These are phyloP conservation scores for Drosophila basisetae DNA, from an alignment of 2,888 invertebrate species.

Conservation along the genomic window DNA sequence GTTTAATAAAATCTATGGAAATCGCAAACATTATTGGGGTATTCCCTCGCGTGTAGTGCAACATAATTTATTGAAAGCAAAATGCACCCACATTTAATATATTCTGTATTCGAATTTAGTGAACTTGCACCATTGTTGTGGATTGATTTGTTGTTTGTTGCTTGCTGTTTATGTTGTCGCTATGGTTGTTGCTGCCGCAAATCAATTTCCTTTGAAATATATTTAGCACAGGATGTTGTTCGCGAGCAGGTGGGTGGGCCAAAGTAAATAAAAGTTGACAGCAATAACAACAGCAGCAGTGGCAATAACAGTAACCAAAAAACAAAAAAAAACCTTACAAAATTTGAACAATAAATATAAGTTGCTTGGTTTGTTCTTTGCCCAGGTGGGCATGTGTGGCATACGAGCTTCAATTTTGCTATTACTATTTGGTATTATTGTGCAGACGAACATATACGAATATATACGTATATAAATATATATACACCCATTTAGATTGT, in stretches of 20 bases:
- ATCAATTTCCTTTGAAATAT: conserved; percentile 78
- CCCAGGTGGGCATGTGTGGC: conserved; percentile 33
- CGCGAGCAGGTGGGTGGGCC: conserved; percentile 15
- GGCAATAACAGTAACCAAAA: conserved; percentile 15
- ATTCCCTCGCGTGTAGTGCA: background rate
- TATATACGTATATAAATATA: background rate
- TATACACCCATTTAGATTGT: conserved; percentile 1
- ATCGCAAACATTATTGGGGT: too few species aligned
- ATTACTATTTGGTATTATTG: conserved; percentile 7
- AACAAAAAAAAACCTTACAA: conserved; percentile 34
- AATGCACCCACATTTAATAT: background rate
- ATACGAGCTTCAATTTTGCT: conserved; percentile 17
- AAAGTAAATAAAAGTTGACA: conserved; percentile 25
- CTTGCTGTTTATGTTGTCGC: conserved; percentile 21
- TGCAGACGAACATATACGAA: background rate
- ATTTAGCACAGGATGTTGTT: conserved; percentile 67
- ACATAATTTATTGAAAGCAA: background rate
- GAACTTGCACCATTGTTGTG: conserved; percentile 17
- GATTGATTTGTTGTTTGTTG: conserved; percentile 28
- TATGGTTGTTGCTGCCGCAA: conserved; percentile 53
- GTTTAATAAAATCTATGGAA: background rate
- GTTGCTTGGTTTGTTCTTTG: conserved; percentile 15
- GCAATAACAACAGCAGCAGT: conserved; percentile 22
- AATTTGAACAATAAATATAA: conserved; percentile 55
- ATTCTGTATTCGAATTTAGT: background rate